phyloP scores from a whole-genome alignment of 2,797 vertebrate species.

The Geotrypetes seraphini region DNA sequence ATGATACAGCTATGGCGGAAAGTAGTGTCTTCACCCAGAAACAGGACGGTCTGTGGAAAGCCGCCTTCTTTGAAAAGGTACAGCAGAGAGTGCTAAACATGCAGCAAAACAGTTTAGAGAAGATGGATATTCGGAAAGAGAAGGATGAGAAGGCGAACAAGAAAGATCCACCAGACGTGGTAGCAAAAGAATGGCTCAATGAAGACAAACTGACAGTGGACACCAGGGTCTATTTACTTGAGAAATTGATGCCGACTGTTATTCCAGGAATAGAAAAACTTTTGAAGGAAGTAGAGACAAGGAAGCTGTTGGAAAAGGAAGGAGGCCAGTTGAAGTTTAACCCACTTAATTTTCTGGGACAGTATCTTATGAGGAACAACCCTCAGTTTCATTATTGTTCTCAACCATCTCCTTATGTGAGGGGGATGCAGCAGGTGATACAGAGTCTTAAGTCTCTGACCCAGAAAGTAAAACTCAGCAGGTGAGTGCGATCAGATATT shows the following conservation, averaged over 20 bases:
- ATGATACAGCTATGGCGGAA: too few relatives aligned
- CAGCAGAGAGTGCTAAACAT: slow-evolving; percentile 40
- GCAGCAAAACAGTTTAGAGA: slow-evolving; percentile 34
- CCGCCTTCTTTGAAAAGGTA: slow-evolving; percentile 35
- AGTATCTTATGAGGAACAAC: slow-evolving; percentile 62
- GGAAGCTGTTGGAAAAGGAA: slow-evolving; percentile 23
- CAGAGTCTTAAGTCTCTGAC: slow-evolving; percentile 39
- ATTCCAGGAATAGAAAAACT: slow-evolving; percentile 44
- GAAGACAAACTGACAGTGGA: slow-evolving; percentile 27
- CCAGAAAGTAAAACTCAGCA: slow-evolving; percentile 32
- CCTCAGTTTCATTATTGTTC: slow-evolving; percentile 19
- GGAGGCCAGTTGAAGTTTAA: slow-evolving; percentile 43
- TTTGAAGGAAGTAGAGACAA: slow-evolving; percentile 44
- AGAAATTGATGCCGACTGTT: slow-evolving; percentile 55
- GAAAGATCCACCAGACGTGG: slow-evolving; percentile 25
- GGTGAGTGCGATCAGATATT: too few relatives aligned
- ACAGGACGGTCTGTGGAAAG: slow-evolving; percentile 26
- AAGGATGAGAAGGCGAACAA: slow-evolving; percentile 24
- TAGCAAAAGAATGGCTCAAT: slow-evolving; percentile 50
- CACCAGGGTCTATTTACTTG: slow-evolving; percentile 45
- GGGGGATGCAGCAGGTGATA: slow-evolving; percentile 33
- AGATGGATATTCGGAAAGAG: slow-evolving; percentile 18
- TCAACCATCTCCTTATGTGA: slow-evolving; percentile 36
- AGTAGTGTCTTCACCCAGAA: too few relatives aligned
- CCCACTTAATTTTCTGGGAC: slow-evolving; percentile 63